Evolutionary conservation across 2,888 invertebrate species (phyloP), one percentile per base, ranked within the genome.

Genomic region (Scelioninae gen. 2): DNA sequence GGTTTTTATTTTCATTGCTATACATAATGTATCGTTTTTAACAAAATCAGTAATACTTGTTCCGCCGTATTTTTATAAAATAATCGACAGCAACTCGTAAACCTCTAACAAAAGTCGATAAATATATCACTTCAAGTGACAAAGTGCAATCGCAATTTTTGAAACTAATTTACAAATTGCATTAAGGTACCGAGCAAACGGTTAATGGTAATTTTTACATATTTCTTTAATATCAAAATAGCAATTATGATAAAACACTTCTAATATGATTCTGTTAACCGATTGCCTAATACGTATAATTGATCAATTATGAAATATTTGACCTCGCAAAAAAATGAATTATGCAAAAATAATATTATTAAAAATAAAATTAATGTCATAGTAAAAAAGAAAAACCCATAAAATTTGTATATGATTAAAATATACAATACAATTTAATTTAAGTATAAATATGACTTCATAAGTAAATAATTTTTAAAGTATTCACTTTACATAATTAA

Each of bases 21-120:
- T 81, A 80, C 78, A 78, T 84, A 82, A 80, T 80, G 80, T 79
- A 76, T 81, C 79, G 33, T 80, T 79, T 80, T 79, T 78, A 48
- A 33, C 48, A 48, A 48, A 48, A 16, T 82, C 79, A 81, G 79
- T 84, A 84, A 83, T 84, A 84, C 83, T 84, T 81, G 76, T 78
- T 80, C 80, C 78, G 76, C 80, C 78, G 75, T 78, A 79, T 81
- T 72, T 80, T 81, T 82, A 81, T 79, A 84, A 84, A 84, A 84
- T 83, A 84, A 81, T 81, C 79, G 81, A 82, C 80, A 80, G 78
- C 74, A 57, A 77, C 79, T 78, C 77, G 78, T 73, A 35, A 75
- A 72, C 77, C 76, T 77, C 73, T 76, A 73, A 76, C 75, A 57
- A 57, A 41, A 69, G 57, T 77, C 63, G 65, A 70, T 55, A 19